Conservation (phyloP, 2,113 vertebrate genomes). For the Hydrochoerus hydrochaeris region DNA sequence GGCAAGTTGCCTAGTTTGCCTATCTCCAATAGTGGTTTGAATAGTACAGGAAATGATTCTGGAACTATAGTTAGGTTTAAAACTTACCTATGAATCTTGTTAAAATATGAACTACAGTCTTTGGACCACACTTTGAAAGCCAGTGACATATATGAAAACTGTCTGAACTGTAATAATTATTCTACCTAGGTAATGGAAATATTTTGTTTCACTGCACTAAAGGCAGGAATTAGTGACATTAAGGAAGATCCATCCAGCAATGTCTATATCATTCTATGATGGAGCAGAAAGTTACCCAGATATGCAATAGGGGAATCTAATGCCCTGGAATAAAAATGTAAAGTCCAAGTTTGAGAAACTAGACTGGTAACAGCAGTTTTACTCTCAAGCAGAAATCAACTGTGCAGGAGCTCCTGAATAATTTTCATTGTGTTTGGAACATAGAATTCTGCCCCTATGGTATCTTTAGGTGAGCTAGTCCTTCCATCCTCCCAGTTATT, state of each 20-base stretch:
- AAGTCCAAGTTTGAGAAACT: constrained; percentile 55
- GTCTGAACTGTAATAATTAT: constrained; percentile 35
- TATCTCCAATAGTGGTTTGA: background rate
- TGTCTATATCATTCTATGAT: background rate
- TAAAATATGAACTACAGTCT: background rate
- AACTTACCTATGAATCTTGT: background rate
- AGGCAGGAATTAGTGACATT: background rate
- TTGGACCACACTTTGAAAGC: background rate
- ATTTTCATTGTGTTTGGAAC: constrained; percentile 78
- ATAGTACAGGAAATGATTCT: background rate
- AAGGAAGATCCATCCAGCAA: background rate
- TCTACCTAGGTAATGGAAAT: background rate
- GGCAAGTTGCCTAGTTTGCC: background rate
- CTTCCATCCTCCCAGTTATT: constrained; percentile 72
- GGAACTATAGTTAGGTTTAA: background rate
- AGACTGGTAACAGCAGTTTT: constrained; percentile 58
- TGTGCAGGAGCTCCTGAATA: constrained; percentile 66
- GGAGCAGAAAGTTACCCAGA: constrained; percentile 13
- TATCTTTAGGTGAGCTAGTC: constrained; percentile 73
- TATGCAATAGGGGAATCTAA: background rate
- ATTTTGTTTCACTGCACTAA: constrained; percentile 51
- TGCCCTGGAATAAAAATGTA: constrained; percentile 63
- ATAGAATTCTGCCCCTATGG: constrained; percentile 65
- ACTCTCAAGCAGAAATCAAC: constrained; percentile 76
- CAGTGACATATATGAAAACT: constrained; percentile 30